These are phyloP conservation scores for Bacillus rossius DNA, from an alignment of 1,140 invertebrate species.

Conservation along the genomic window DNA sequence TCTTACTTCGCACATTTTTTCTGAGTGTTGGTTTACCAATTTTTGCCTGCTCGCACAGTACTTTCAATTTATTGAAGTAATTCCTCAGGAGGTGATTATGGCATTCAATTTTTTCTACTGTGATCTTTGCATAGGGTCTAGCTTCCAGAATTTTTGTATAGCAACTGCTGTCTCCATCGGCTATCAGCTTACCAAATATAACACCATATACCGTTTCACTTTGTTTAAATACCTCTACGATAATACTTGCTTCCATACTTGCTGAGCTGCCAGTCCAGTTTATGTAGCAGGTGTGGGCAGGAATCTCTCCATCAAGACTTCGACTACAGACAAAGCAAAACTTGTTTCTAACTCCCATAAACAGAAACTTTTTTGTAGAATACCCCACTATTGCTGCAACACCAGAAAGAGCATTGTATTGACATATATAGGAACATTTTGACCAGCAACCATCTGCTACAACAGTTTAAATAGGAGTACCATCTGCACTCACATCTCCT, in stretches of 20 bases:
- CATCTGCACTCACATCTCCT: constrained; percentile 25
- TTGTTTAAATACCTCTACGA: constrained; percentile 26
- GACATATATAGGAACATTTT: constrained; percentile 32
- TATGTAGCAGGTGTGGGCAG: constrained; percentile 9
- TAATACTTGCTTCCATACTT: constrained; percentile 31
- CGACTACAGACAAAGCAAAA: constrained; percentile 35
- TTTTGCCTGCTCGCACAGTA: neutral
- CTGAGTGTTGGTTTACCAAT: neutral
- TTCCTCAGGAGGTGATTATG: constrained; percentile 19
- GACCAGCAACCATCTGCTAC: constrained; percentile 33
- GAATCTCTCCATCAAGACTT: neutral
- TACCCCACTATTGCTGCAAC: constrained; percentile 34
- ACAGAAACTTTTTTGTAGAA: constrained; percentile 36
- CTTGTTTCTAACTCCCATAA: constrained; percentile 37
- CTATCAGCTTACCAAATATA: constrained; percentile 30
- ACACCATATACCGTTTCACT: constrained; percentile 26
- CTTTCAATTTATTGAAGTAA: constrained; percentile 13
- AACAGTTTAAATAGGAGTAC: too few relatives aligned
- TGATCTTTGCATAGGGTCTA: constrained; percentile 20
- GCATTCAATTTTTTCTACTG: constrained; percentile 31
- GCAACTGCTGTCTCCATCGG: constrained; percentile 34
- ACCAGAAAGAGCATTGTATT: constrained; percentile 32
- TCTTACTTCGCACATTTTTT: neutral
- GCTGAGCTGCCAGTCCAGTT: constrained; percentile 26
- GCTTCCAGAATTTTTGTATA: constrained; percentile 23